These are phyloP conservation scores for Eutolmus rufibarbis DNA, from an alignment of 2,888 invertebrate genomes.

Conservation along the genomic window DNA sequence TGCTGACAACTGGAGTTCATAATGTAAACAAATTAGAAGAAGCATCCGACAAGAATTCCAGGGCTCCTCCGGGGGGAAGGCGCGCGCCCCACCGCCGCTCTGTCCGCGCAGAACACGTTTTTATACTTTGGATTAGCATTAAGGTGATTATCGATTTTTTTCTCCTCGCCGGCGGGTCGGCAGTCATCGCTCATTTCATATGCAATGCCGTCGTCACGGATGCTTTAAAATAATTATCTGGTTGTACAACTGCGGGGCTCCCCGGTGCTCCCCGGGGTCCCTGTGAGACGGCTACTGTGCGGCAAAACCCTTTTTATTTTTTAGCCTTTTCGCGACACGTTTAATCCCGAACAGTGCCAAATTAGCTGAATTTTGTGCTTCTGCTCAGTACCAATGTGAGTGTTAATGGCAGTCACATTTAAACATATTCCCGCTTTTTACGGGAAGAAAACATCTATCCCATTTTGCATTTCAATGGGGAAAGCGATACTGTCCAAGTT, in stretches of 20 bases:
- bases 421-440: background rate
- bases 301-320: background rate
- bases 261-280: background rate
- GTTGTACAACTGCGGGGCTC: background rate
- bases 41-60: constrained; percentile 45
- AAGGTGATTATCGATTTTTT: constrained; percentile 44
- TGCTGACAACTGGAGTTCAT: constrained; percentile 58
- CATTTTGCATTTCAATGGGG: background rate
- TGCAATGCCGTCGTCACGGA: constrained; percentile 45
- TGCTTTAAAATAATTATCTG: constrained; percentile 19
- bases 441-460: background rate
- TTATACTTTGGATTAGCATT: constrained; percentile 57
- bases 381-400: background rate
- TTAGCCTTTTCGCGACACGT: constrained; percentile 35
- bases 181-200: constrained; percentile 47
- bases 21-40: constrained; percentile 61
- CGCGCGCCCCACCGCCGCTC: constrained; percentile 41
- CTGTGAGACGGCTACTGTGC: background rate
- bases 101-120: constrained; percentile 58
- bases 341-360: constrained; percentile 46
- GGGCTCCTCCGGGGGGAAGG: constrained; percentile 31
- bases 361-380: constrained; percentile 35
- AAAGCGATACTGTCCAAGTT: background rate
- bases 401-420: background rate
- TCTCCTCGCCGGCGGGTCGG: constrained; percentile 42